Base-by-base conservation (phyloP, 2,888 invertebrate genomes). In the Venusia cambrica region DNA sequence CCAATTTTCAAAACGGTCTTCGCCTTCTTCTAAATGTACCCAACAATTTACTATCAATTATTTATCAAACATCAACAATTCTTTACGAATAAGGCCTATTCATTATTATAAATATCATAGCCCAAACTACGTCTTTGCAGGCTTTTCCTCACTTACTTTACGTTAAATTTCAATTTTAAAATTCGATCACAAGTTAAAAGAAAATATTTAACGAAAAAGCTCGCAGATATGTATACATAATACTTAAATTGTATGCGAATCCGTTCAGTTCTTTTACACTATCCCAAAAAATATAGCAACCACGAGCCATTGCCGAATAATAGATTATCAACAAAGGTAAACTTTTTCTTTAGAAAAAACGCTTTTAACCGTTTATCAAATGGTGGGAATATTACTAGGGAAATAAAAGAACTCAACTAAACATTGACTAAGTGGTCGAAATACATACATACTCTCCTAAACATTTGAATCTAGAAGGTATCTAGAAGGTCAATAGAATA, bases 31-130 rank as follows among this genome's bases (percentile, higher is more conserved):
- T 22, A 22, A n/a, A n/a, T 17, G 15, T 59, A 62, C 57, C 67
- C 67, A 72, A 73, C 67, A 71, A 69, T 59, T 51, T 62, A 57
- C 54, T 53, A 56, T 51, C 60, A 59, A 65, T n/a, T n/a, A n/a
- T 63, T 62, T 66, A 66, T 62, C 59, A 67, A 72, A 72, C 71
- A 71, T 69, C 65, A 79, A 75, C 69, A 76, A 73, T 56, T 47
- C 66, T 66, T 51, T 44, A 68, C 38, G 59, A 63, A 42, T 71
- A 75, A 76, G 73, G 69, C 73, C 67, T 69, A 73, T 52, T 45
- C 37, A 45, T n/a, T n/a, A 42, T 54, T 62, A 51, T 51, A 46
- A 50, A 51, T 50, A 48, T 54, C 50, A 52, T 61, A 63, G 55
- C 57, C 55, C 51, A 51, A 53, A 44, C 39, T 51, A 53, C 53